These are phyloP conservation scores for Gymnoscelis rufifasciata DNA, from an alignment of 2,888 invertebrate species.

Conservation along the genomic window DNA sequence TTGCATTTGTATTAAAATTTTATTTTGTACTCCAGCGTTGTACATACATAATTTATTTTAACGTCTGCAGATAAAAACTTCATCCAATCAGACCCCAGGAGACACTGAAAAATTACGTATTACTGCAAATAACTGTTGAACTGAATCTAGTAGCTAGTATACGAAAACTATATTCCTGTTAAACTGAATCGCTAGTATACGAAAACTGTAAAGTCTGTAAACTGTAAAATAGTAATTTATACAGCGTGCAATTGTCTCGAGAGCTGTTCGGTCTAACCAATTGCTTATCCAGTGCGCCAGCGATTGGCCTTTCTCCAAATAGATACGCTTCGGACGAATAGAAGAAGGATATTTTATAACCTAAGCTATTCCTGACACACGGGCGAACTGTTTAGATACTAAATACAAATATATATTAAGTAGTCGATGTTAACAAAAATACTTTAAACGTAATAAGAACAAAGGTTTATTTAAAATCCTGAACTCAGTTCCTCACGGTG, in stretches of 20 bases:
- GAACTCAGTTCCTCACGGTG: too few relatives aligned
- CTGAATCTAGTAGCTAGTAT: constrained; percentile 7
- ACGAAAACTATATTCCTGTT: constrained; percentile 4
- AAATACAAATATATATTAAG: too few relatives aligned
- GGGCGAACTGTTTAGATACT: neutral
- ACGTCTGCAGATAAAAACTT: neutral
- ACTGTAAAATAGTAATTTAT: too few relatives aligned
- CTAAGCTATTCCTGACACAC: constrained; percentile 19
- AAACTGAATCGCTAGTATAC: constrained; percentile 5
- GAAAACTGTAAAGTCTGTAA: constrained; percentile 29
- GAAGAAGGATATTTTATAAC: constrained; percentile 36
- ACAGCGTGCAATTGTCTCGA: constrained; percentile 47
- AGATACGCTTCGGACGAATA: constrained; percentile 39
- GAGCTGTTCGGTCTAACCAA: constrained; percentile 42
- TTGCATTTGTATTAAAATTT: too few relatives aligned
- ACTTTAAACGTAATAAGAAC: too few relatives aligned
- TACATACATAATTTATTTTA: too few relatives aligned
- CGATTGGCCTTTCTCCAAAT: constrained; percentile 54
- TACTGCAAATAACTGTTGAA: neutral
- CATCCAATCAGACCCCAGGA: neutral
- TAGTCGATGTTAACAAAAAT: too few relatives aligned
- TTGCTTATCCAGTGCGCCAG: constrained; percentile 47
- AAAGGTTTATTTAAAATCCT: too few relatives aligned
- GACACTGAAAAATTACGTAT: neutral
- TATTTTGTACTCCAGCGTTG: too few relatives aligned